Conservation (phyloP, 1,140 invertebrate genomes). For the Trichonephila clavata region DNA sequence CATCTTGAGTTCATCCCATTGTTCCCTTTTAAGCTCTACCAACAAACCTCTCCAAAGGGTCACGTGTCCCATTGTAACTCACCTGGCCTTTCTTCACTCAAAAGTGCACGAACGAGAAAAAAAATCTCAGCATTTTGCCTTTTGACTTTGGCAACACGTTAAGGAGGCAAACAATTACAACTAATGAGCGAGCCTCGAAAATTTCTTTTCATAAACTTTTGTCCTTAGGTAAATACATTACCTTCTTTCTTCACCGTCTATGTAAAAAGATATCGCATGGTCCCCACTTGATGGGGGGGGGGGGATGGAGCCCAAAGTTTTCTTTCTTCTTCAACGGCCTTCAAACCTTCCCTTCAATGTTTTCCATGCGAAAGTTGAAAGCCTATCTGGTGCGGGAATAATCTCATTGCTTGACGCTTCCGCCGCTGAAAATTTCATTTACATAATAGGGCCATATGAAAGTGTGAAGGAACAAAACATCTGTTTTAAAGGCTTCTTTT, state of each 20-base stretch:
- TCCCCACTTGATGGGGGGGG: too few species aligned
- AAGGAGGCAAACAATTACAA: constrained; percentile 39
- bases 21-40: neutral
- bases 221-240: constrained; percentile 43
- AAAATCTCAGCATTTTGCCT: neutral
- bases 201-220: constrained; percentile 46
- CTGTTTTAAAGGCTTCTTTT: neutral
- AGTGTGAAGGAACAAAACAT: constrained; percentile 18
- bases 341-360: too few species aligned
- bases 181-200: constrained; percentile 23
- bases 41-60: neutral
- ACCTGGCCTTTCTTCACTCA: neutral
- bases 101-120: neutral
- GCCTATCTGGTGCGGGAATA: neutral
- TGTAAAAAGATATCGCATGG: constrained; percentile 9
- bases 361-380: neutral
- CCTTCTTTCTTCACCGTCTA: neutral
- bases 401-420: neutral
- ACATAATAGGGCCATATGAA: constrained; percentile 42
- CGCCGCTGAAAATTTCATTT: constrained; percentile 32
- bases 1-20: neutral
- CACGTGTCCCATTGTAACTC: neutral
- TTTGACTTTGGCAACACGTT: too few species aligned
- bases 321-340: too few species aligned
- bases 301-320: too few species aligned